Base-by-base conservation (phyloP, 2,113 vertebrate species). In the Aspiorhynchus laticeps region DNA sequence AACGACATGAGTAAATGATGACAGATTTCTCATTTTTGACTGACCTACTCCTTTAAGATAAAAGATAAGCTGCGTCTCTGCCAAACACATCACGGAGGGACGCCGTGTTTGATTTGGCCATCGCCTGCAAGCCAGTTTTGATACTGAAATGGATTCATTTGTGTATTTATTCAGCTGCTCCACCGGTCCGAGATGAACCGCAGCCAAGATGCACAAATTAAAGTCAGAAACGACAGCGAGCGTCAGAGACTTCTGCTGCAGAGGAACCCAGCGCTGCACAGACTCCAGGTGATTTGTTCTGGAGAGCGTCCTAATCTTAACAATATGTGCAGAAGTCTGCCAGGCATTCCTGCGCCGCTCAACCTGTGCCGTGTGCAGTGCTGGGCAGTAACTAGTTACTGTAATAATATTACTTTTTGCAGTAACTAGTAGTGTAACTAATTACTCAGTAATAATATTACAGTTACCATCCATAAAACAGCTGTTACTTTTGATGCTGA, bases 231-330 rank as follows among this genome's bases (percentile, higher is more conserved):
- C 21, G 38, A 43, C 14, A 7, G 0, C 7, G 43, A 38, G 33
- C 21, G 46, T 53, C 46, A 61, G 71, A 48, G 21, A 38, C 51
- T 56, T 7, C 36, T 38, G 77, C 10, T 17, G 48, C 43, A 46
- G 43, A 46, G 43, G 2, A 46, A 17, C 33, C 38, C 33, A 5
- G 87, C n/a, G n/a, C n/a, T n/a, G n/a, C n/a, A n/a, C n/a, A n/a
- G n/a, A n/a, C n/a, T n/a, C n/a, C n/a, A n/a, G 53, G 5, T 89
- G 85, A 93, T 91, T 90, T 91, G 89, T 87, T 93, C 90, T 90
- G 92, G 79, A 90, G 83, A 71, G 38, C 19, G 83, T 67, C 71
- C 84, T 93, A 91, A 93, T 91, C 90, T 90, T 24, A 15, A 43
- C 36, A 48, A 79, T 83, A 65, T 63, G 79, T 74, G 82, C 87